These are phyloP conservation scores for Campaea margaritaria DNA, from an alignment of 2,888 invertebrate species.

Conservation along the genomic window DNA sequence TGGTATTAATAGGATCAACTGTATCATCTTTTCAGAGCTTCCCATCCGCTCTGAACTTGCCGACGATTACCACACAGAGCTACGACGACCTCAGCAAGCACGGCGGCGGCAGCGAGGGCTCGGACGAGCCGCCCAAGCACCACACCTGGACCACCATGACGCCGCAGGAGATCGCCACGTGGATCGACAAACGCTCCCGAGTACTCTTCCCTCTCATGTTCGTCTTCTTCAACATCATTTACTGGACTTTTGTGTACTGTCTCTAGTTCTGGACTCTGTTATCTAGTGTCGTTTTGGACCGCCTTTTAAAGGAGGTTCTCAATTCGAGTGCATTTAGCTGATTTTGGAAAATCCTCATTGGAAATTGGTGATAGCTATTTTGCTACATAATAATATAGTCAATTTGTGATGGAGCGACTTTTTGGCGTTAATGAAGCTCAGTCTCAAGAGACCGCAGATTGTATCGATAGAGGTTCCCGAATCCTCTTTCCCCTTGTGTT, in stretches of 20 bases:
- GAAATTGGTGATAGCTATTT: not conserved
- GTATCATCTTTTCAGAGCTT: slow-evolving; percentile 87
- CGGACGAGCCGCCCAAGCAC: slow-evolving; percentile 72
- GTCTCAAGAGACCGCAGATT: slow-evolving; percentile 4
- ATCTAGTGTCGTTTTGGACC: not conserved
- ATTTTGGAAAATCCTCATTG: too few species aligned
- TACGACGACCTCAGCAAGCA: slow-evolving; percentile 85
- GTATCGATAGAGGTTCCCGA: slow-evolving; percentile 22
- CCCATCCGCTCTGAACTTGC: slow-evolving; percentile 87
- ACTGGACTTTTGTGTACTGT: slow-evolving; percentile 91
- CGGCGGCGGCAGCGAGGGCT: slow-evolving; percentile 67
- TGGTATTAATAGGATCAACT: too few species aligned
- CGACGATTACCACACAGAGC: slow-evolving; percentile 89
- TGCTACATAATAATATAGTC: not conserved
- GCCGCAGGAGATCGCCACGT: slow-evolving; percentile 94
- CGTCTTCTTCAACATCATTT: slow-evolving; percentile 91
- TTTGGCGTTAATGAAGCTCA: not conserved
- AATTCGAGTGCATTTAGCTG: too few species aligned
- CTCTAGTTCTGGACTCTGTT: slow-evolving; percentile 50
- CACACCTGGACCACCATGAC: slow-evolving; percentile 92
- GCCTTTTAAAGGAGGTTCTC: too few species aligned
- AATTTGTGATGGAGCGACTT: not conserved
- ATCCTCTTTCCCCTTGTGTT: slow-evolving; percentile 28
- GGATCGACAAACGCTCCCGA: slow-evolving; percentile 93
- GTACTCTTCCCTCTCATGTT: slow-evolving; percentile 91